phyloP scores from a whole-genome alignment of 2,888 invertebrate genomes.

The Acronicta psi region DNA sequence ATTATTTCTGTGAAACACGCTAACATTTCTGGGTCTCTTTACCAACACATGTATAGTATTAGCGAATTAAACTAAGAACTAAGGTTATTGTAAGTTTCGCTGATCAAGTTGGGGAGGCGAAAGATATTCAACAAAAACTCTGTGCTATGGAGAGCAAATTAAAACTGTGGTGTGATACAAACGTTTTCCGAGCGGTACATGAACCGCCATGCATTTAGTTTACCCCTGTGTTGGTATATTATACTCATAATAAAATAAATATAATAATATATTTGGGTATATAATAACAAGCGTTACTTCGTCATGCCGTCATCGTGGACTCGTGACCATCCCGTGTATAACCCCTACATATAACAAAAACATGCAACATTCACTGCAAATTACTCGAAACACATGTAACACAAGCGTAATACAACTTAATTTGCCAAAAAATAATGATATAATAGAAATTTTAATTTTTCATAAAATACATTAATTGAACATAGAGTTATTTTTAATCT shows the following conservation, averaged over 20 bases:
- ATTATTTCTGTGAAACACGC: neutral
- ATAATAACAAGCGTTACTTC: slow-evolving; percentile 51
- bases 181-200: slow-evolving; percentile 23
- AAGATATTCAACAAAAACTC: slow-evolving; percentile 36
- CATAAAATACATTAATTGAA: too few species aligned
- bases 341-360: slow-evolving; percentile 4
- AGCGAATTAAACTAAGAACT: slow-evolving; percentile 47
- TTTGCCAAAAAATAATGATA: slow-evolving; percentile 36
- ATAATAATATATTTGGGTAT: slow-evolving; percentile 44
- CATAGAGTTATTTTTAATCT: too few species aligned
- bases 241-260: slow-evolving; percentile 49
- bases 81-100: slow-evolving; percentile 24
- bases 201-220: slow-evolving; percentile 49
- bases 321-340: slow-evolving; percentile 4
- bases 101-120: slow-evolving; percentile 25
- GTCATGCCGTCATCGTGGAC: slow-evolving; percentile 23
- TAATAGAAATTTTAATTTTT: too few species aligned
- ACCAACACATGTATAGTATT: slow-evolving; percentile 38
- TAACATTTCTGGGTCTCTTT: slow-evolving; percentile 16
- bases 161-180: slow-evolving; percentile 50
- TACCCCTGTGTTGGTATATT: slow-evolving; percentile 28
- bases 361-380: slow-evolving; percentile 45
- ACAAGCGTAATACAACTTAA: slow-evolving; percentile 36
- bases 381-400: slow-evolving; percentile 14
- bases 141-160: slow-evolving; percentile 44